phyloP scores from a whole-genome alignment of 2,888 invertebrate species.

The Trichacis sp. region DNA sequence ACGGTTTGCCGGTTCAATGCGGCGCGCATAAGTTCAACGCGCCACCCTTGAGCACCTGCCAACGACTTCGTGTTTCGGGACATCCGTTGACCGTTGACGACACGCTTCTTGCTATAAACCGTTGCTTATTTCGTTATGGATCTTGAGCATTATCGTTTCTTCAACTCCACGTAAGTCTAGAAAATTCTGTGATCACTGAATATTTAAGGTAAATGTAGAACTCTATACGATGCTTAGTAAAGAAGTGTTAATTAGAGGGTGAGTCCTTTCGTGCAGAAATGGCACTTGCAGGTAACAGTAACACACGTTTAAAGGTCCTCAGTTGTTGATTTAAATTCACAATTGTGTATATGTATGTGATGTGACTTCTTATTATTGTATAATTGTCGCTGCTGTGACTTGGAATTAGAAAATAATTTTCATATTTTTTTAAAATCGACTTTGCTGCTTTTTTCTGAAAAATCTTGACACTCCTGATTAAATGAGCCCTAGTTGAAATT shows the following conservation, averaged over 20 bases:
- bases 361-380: too few species aligned
- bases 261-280: too few species aligned
- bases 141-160: conserved; percentile 11
- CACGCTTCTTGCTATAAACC: conserved; percentile 45
- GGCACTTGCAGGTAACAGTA: too few species aligned
- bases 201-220: not conserved
- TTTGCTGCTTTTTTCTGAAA: too few species aligned
- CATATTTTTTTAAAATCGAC: too few species aligned
- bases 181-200: not conserved
- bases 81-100: conserved; percentile 52
- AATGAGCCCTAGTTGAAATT: too few species aligned
- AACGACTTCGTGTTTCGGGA: conserved; percentile 46
- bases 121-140: conserved; percentile 29
- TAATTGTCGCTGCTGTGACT: too few species aligned
- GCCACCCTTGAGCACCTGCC: conserved; percentile 48
- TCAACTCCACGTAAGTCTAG: conserved; percentile 9
- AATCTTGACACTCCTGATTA: too few species aligned
- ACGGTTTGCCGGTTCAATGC: conserved; percentile 38
- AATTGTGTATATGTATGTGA: too few species aligned
- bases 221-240: not conserved
- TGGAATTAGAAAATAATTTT: too few species aligned
- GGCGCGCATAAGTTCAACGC: conserved; percentile 22
- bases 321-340: too few species aligned
- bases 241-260: not conserved
- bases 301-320: too few species aligned